phyloP scores from a whole-genome alignment of 2,797 vertebrate genomes.

The Otolemur crassicaudatus region DNA sequence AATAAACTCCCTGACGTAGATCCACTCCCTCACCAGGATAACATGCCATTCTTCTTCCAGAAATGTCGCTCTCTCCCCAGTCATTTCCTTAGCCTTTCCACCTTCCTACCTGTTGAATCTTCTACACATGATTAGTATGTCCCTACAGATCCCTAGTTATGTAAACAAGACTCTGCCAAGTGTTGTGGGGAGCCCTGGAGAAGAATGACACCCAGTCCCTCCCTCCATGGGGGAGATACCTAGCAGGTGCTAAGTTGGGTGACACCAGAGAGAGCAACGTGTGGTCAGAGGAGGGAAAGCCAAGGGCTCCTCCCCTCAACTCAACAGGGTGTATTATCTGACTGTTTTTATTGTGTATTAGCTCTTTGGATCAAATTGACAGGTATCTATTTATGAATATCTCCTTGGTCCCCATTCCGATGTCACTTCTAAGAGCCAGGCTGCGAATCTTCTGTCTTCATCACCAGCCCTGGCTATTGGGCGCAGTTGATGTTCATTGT shows the following conservation, averaged over 20 bases:
- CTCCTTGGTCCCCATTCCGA: background rate
- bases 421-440: background rate
- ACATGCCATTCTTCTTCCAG: background rate
- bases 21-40: background rate
- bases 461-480: background rate
- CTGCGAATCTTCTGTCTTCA: background rate
- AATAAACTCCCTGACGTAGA: conserved; percentile 34
- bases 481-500: background rate
- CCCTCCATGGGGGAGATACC: background rate
- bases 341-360: background rate
- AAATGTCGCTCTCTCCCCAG: background rate
- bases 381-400: background rate
- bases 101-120: background rate
- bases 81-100: background rate
- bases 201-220: background rate
- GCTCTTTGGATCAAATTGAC: background rate
- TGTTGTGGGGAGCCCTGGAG: background rate
- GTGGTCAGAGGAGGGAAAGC: background rate
- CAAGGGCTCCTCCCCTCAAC: background rate
- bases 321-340: background rate
- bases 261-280: background rate
- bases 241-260: background rate
- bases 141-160: background rate
- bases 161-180: background rate
- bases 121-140: background rate